Conservation (phyloP, 2,888 invertebrate species). For the Diplolepis rosae region DNA sequence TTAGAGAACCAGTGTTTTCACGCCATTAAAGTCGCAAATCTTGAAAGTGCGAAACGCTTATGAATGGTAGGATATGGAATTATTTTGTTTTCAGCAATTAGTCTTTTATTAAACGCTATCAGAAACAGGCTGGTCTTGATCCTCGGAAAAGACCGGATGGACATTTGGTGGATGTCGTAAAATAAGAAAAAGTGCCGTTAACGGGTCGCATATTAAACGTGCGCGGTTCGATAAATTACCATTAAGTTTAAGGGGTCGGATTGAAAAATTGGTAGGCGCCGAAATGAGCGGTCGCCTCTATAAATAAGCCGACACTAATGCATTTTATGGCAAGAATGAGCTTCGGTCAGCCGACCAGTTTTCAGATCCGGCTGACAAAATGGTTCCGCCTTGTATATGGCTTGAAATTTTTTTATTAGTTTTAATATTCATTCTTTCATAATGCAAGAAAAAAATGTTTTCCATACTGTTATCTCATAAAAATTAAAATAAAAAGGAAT, state of each 20-base stretch:
- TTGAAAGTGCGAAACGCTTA: conserved; percentile 32
- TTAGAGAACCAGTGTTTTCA: neutral
- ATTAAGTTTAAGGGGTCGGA: conserved; percentile 52
- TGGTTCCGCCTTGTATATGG: neutral
- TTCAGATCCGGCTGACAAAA: neutral
- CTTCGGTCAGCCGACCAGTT: conserved; percentile 24
- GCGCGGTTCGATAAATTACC: conserved; percentile 49
- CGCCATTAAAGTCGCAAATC: neutral
- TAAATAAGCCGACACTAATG: conserved; percentile 67
- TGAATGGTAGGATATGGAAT: conserved; percentile 38
- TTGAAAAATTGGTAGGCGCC: conserved; percentile 62
- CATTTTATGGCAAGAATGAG: conserved; percentile 62
- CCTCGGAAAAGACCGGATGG: neutral
- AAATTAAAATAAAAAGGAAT: no score
- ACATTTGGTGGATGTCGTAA: conserved; percentile 41
- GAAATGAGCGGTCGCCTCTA: conserved; percentile 61
- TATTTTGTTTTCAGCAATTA: conserved; percentile 42
- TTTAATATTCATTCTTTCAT: no score
- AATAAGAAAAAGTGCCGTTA: conserved; percentile 47
- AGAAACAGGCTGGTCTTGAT: neutral
- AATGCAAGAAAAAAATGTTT: no score
- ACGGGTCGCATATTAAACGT: conserved; percentile 49
- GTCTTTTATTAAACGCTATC: conserved; percentile 55
- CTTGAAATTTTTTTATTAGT: neutral
- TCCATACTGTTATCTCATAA: no score